phyloP scores from a whole-genome alignment of 2,888 invertebrate species.

The Melinopterus prodromus region DNA sequence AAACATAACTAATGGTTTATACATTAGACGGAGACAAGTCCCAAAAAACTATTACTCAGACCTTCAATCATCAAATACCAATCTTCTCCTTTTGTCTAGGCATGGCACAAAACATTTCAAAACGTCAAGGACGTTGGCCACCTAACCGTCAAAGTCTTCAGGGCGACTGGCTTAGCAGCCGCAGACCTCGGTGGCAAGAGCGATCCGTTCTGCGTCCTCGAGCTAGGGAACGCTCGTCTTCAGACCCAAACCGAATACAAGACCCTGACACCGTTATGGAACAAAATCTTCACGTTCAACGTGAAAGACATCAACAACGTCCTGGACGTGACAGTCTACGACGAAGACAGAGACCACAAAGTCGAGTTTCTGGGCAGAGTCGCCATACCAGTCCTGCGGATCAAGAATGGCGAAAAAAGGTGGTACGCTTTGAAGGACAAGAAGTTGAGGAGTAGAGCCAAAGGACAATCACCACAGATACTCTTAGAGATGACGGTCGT shows the following conservation, averaged over 20 bases:
- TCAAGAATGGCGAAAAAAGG: slow-evolving; percentile 88
- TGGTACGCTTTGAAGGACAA: slow-evolving; percentile 98
- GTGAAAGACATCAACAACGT: slow-evolving; percentile 96
- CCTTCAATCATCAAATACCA: not conserved
- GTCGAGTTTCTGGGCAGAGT: slow-evolving; percentile 94
- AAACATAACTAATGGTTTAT: too few species aligned
- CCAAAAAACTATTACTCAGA: not conserved
- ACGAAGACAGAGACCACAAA: slow-evolving; percentile 97
- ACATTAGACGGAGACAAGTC: not conserved
- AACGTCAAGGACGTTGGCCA: slow-evolving; percentile 90
- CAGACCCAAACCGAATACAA: slow-evolving; percentile 99
- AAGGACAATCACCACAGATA: slow-evolving; percentile 91
- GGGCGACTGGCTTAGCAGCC: slow-evolving; percentile 86
- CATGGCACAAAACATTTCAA: slow-evolving; percentile 73
- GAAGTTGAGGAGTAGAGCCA: slow-evolving; percentile 88
- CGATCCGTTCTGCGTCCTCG: slow-evolving; percentile 97
- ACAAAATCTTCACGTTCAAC: slow-evolving; percentile 97
- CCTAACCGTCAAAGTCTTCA: slow-evolving; percentile 91
- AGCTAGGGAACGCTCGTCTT: slow-evolving; percentile 91
- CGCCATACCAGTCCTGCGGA: slow-evolving; percentile 80
- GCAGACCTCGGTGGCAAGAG: slow-evolving; percentile 98
- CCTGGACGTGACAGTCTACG: slow-evolving; percentile 94
- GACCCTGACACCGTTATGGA: slow-evolving; percentile 96
- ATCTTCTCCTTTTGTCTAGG: slow-evolving; percentile 59
- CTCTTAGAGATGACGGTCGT: slow-evolving; percentile 89